Percentiles rank a stretch among this genome's conserved stretches.
Evolutionary conservation across 2,113 vertebrate genomes (phyloP).

Genomic region (Cochlearius cochlearius): DNA sequence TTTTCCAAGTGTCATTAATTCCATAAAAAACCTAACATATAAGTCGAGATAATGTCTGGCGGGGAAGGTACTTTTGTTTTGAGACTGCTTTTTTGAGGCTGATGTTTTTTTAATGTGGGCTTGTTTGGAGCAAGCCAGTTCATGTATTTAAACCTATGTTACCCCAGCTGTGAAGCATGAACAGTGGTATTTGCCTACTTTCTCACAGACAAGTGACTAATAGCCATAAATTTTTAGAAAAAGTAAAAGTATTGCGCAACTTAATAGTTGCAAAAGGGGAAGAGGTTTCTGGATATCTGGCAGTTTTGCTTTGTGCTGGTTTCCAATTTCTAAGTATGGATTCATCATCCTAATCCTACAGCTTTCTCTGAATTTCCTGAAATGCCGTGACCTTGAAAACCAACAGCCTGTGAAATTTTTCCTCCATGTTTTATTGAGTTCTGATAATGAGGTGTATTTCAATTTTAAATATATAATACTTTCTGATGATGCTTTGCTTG

Average conservation of each 20-base stretch:
- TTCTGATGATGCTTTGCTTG: not conserved
- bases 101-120: not conserved
- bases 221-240: not conserved
- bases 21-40: not conserved
- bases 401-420: not conserved
- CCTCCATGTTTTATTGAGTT: not conserved
- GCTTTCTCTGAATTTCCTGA: not conserved
- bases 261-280: not conserved
- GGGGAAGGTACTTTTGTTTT: not conserved
- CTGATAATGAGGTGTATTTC: not conserved
- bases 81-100: not conserved
- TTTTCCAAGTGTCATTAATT: not conserved
- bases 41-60: not conserved
- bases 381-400: not conserved
- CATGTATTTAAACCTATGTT: not conserved
- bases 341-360: not conserved
- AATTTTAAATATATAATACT: not conserved
- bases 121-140: not conserved
- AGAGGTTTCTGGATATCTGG: not conserved
- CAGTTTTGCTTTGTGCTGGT: not conserved
- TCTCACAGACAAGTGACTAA: not conserved
- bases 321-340: not conserved
- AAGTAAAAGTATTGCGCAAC: not conserved
- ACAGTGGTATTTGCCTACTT: not conserved
- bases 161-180: not conserved